phyloP scores from a whole-genome alignment of 1,140 invertebrate genomes.

The Zaprionus gabonicus region DNA sequence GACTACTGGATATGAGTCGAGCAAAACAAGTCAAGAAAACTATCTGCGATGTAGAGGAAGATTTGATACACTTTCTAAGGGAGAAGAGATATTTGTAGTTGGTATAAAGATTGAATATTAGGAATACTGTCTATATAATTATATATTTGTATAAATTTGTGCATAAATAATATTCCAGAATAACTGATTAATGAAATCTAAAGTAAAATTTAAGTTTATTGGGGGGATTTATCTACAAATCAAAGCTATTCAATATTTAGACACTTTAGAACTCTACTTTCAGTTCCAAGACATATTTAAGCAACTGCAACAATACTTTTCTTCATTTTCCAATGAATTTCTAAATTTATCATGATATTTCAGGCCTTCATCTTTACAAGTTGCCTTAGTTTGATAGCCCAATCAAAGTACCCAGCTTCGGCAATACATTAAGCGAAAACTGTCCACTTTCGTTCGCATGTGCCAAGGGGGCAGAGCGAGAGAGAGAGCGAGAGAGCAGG shows the following conservation, averaged over 20 bases:
- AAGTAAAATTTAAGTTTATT: neutral
- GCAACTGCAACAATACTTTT: no score
- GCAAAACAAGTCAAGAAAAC: conserved; percentile 32
- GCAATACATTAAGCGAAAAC: conserved; percentile 56
- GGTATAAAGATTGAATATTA: neutral
- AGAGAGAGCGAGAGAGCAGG: neutral
- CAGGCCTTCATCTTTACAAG: neutral
- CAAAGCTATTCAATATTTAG: no score
- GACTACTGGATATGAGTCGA: conserved; percentile 8
- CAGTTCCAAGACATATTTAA: no score
- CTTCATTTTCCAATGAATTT: neutral
- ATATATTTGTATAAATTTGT: no score
- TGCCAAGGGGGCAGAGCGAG: neutral
- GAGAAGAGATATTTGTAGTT: no score
- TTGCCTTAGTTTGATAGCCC: neutral
- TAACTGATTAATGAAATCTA: neutral
- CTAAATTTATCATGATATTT: neutral
- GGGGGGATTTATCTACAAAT: no score
- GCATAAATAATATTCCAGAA: neutral
- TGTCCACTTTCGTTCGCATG: conserved; percentile 61
- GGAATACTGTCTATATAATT: no score
- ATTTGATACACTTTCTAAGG: conserved; percentile 28
- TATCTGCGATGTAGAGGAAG: conserved; percentile 32
- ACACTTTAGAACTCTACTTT: no score
- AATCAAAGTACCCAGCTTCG: conserved; percentile 15